Conservation (phyloP, 2,113 vertebrate species). For the Phylloscopus trochilus region DNA sequence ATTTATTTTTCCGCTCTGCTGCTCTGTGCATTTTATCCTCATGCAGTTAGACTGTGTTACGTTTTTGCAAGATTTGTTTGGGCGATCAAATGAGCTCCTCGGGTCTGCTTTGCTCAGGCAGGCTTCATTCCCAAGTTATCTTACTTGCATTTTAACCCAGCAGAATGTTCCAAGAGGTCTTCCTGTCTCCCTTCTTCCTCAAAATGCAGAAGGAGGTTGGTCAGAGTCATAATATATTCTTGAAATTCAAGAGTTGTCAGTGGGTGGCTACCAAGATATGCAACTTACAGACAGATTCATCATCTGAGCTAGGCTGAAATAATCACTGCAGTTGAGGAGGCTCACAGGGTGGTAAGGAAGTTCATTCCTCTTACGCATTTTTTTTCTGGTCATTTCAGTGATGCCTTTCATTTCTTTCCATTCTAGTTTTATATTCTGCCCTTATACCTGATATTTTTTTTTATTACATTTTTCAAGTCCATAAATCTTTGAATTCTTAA, state of each 20-base stretch:
- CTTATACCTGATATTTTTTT: background rate
- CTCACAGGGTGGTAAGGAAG: background rate
- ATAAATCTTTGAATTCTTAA: background rate
- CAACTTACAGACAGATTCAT: background rate
- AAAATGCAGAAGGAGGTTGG: background rate
- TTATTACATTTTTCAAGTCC: background rate
- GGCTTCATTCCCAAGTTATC: background rate
- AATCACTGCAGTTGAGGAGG: background rate
- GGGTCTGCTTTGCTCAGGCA: background rate
- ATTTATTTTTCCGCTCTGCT: background rate
- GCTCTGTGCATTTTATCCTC: background rate
- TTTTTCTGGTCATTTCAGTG: background rate
- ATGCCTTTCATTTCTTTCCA: background rate
- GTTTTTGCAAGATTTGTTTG: background rate
- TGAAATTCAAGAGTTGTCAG: constrained; percentile 3
- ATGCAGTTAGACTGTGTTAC: background rate
- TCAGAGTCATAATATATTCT: background rate
- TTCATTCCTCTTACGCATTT: background rate
- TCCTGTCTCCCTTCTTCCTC: background rate
- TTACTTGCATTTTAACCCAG: background rate
- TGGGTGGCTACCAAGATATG: background rate
- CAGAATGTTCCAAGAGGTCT: background rate
- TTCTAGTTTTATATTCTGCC: background rate
- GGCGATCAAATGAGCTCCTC: background rate
- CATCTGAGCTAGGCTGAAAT: background rate